Percentiles rank a stretch among this genome's conserved stretches.
phyloP scores from a whole-genome alignment of 2,888 invertebrate species.

The Eurytoma californica region DNA sequence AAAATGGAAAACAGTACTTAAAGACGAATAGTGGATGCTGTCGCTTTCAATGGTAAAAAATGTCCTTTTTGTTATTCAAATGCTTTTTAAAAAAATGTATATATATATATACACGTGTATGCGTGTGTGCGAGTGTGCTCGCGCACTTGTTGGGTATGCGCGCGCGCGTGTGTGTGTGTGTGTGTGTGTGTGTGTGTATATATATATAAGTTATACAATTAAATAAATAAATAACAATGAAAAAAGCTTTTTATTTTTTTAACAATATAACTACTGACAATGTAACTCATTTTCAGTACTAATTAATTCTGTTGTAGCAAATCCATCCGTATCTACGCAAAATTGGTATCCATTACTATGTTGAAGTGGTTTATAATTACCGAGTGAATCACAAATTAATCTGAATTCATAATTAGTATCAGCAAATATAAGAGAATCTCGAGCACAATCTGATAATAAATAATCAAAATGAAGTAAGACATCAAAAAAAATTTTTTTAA shows the following conservation, averaged over 20 bases:
- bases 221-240: not conserved
- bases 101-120: too few relatives aligned
- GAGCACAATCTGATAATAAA: conserved; percentile 78
- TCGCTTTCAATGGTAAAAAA: conserved; percentile 29
- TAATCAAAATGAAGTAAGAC: not conserved
- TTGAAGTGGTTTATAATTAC: conserved; percentile 79
- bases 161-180: too few relatives aligned
- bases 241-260: not conserved
- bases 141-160: too few relatives aligned
- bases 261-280: not conserved
- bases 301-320: conserved; percentile 69
- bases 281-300: conserved; percentile 38
- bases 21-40: conserved; percentile 29
- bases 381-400: conserved; percentile 77
- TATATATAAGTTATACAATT: too few relatives aligned
- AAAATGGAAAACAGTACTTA: conserved; percentile 39
- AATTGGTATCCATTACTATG: conserved; percentile 75
- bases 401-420: conserved; percentile 73
- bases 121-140: too few relatives aligned
- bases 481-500: not conserved
- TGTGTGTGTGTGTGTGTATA: too few relatives aligned
- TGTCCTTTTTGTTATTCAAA: conserved; percentile 43
- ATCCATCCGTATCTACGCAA: conserved; percentile 81
- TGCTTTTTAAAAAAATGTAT: conserved; percentile 38
- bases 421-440: conserved; percentile 77